Conservation (phyloP, 2,797 vertebrate genomes). For the Scleropages formosus region DNA sequence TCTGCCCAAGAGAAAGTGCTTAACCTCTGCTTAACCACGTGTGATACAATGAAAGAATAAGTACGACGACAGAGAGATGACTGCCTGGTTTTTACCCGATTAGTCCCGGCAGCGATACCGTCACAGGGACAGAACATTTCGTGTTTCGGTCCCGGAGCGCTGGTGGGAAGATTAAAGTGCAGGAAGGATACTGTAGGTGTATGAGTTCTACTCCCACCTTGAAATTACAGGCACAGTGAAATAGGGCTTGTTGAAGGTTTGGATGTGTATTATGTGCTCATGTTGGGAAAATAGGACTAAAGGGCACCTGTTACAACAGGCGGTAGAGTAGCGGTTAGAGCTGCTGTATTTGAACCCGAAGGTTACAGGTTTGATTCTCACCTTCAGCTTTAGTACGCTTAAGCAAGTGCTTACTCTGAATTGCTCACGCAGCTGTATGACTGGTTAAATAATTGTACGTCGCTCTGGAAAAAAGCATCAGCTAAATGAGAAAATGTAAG, state of each 20-base stretch:
- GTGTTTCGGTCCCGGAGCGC: not conserved
- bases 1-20: conserved; percentile 49
- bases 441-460: no score
- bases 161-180: no score
- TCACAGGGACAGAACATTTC: not conserved
- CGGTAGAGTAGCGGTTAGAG: no score
- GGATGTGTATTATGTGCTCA: not conserved
- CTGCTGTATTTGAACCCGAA: no score
- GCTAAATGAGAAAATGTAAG: no score
- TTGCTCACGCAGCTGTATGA: no score
- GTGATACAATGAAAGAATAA: conserved; percentile 13
- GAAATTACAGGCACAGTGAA: conserved; percentile 8
- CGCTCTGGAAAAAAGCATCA: no score
- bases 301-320: no score
- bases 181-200: no score
- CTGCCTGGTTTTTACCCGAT: conserved; percentile 19
- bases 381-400: no score
- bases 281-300: not conserved
- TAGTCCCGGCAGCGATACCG: not conserved
- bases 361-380: no score
- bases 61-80: conserved; percentile 1
- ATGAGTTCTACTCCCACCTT: conserved; percentile 1
- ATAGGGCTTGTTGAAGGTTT: not conserved
- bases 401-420: no score
- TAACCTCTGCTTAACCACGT: conserved; percentile 40